Percentiles rank a stretch among this genome's conserved stretches.
Evolutionary conservation across 2,113 vertebrate genomes (phyloP).

Genomic region (Turdus rufiventris): DNA sequence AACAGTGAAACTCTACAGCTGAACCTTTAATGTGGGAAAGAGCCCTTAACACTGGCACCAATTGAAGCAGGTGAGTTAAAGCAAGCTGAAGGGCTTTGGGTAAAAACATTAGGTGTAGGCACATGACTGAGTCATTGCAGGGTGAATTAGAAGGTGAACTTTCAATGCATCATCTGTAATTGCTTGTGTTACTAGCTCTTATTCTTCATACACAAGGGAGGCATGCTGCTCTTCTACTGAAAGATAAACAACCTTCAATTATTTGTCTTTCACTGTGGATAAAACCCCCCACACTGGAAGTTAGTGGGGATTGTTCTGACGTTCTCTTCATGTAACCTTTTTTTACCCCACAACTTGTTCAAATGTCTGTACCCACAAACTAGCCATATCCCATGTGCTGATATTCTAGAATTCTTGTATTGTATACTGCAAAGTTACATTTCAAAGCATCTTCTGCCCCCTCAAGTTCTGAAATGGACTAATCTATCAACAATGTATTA

Average conservation of each 20-base stretch:
- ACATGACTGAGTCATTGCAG: background rate
- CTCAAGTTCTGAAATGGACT: background rate
- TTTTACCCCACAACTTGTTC: background rate
- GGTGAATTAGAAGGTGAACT: background rate
- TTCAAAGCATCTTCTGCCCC: background rate
- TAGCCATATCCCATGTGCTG: background rate
- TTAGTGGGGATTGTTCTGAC: background rate
- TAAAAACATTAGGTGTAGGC: background rate
- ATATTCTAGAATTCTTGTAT: background rate
- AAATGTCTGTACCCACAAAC: background rate
- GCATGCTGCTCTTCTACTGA: background rate
- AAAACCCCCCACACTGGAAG: background rate
- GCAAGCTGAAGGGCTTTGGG: background rate
- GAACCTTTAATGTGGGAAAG: background rate
- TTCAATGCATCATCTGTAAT: background rate
- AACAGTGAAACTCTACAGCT: background rate
- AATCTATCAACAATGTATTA: background rate
- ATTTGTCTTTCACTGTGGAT: background rate
- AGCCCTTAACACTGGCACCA: background rate
- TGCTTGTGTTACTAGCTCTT: background rate
- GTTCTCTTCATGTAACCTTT: background rate
- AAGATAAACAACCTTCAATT: background rate
- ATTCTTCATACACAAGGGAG: background rate
- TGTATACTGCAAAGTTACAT: background rate
- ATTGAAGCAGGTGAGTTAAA: background rate